Evolutionary conservation across 2,888 invertebrate genomes (phyloP).

Genomic region (Hydropsyche betteni): DNA sequence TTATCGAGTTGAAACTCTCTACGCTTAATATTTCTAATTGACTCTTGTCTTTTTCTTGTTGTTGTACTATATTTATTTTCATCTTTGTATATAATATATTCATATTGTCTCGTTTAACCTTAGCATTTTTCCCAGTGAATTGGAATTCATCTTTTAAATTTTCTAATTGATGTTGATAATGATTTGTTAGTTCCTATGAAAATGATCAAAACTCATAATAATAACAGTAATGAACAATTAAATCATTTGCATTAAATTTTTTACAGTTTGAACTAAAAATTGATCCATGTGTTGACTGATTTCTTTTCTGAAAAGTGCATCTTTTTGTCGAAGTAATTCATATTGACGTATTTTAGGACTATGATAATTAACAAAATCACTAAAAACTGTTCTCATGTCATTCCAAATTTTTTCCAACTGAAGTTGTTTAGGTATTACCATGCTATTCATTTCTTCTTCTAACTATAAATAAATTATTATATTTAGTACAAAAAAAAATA

Average conservation of each 20-base stretch:
- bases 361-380: conserved; percentile 59
- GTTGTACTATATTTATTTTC: conserved; percentile 65
- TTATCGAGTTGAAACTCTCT: conserved; percentile 67
- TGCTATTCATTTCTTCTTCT: conserved; percentile 60
- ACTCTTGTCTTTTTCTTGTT: conserved; percentile 63
- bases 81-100: conserved; percentile 62
- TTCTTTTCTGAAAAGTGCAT: conserved; percentile 66
- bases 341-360: conserved; percentile 63
- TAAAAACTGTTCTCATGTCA: conserved; percentile 60
- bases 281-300: conserved; percentile 59
- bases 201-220: background rate
- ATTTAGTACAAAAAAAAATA: background rate
- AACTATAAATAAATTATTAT: conserved; percentile 55
- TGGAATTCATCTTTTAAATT: conserved; percentile 61
- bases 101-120: conserved; percentile 62
- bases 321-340: conserved; percentile 60
- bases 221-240: background rate
- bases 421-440: conserved; percentile 61
- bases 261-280: conserved; percentile 53
- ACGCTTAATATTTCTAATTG: conserved; percentile 71
- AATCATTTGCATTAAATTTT: background rate
- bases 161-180: conserved; percentile 64
- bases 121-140: conserved; percentile 62
- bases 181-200: conserved; percentile 59
- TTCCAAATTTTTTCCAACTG: conserved; percentile 61